Base-by-base conservation (phyloP, 2,888 invertebrate genomes). In the Proisotoma minuta region DNA sequence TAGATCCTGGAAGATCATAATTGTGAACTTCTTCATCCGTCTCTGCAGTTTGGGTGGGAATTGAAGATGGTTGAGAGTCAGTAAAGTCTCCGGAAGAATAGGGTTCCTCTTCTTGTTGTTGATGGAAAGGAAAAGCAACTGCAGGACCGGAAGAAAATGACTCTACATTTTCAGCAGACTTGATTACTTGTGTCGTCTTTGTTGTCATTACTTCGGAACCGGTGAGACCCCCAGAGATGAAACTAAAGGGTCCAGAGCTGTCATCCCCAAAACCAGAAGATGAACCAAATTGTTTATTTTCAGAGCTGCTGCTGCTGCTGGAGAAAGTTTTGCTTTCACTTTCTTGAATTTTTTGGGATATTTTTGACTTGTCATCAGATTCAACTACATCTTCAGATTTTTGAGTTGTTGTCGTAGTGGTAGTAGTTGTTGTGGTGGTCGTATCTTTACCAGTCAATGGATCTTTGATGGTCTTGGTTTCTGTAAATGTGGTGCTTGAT, bases 61-160 rank as follows among this genome's bases (percentile, higher is more conserved):
- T 59, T 8, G 62, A 64, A 54, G 60, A 60, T 28, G 61, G 51
- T 61, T 67, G 69, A 51, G 65, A 65, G 50, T 68, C 68, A 40
- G 62, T 66, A 47, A 71, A 71, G 27, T 71, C 71, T 49, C 66
- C 69, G 23, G 68, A 69, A 20, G 66, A 65, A 54, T 65, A 66
- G 3, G 65, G 58, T 54, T 65, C 67, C 23, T 70, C 68, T 22
- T 66, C 66, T 4, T 54, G 39, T 8, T 28, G 18, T 8, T 61
- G 15, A 22, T 69, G 65, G 28, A 64, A 61, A 24, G 58, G 28
- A n/a, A 57, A n/a, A 48, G 50, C n/a, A 23, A 29, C 5, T 5
- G 43, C 5, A 18, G 43, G 20, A n/a, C 43, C 20, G 15, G 43
- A 43, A 20, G 20, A 43, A n/a, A 12, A 5, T 12, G 15, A 20